Evolutionary conservation across 2,113 vertebrate genomes (phyloP), one percentile per base, ranked within the genome.

Genomic region (Cyanocitta stelleri): DNA sequence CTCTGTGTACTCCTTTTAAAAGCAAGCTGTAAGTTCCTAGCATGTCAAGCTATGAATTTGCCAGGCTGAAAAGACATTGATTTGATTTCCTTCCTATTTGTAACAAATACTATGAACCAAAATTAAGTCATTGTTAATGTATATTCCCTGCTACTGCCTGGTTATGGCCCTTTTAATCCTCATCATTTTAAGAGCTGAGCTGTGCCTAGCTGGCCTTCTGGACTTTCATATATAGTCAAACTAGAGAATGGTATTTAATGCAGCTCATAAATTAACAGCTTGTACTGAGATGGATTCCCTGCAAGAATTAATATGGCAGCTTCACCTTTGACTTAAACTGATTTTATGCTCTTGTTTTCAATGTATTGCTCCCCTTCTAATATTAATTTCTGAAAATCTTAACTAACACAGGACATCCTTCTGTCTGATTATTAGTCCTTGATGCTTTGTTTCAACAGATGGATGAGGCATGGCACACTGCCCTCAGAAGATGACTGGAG

Each of bases 381-480:
- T 39, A 79, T 17, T 71, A 1, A 39, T 64, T 74, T 77, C 59
- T 85, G n/a, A 84, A 80, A 79, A 73, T 33, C 21, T 37, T 69
- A 66, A 79, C 48, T 72, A 61, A 67, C 32, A n/a, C 7, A 74
- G 18, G 9, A 32, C 52, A 16, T 54, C 24, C 9, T 71, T 75
- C 32, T 69, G 27, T 37, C 44, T 69, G 49, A 32, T 44, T 82
- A 56, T 54, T 78, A 35, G 4, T 51, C 20, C 44, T 61, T 32
- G 19, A 52, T 43, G 17, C 30, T 72, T 48, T 56, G 24, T 78
- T 84, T 62, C 58, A 79, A 56, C 33, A 87, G 54, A 81, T 30
- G 55, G 62, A 61, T 76, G 32, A 68, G 17, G 11, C 37, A 49
- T 26, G 7, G 1, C 30, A 67, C 0, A 0, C 30, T 71, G 24